A percentile compares a stretch with the other conserved stretches of the same genome.
These are phyloP conservation scores for Sylvilagus bachmani DNA, from an alignment of 2,113 vertebrate genomes.

Conservation along the genomic window DNA sequence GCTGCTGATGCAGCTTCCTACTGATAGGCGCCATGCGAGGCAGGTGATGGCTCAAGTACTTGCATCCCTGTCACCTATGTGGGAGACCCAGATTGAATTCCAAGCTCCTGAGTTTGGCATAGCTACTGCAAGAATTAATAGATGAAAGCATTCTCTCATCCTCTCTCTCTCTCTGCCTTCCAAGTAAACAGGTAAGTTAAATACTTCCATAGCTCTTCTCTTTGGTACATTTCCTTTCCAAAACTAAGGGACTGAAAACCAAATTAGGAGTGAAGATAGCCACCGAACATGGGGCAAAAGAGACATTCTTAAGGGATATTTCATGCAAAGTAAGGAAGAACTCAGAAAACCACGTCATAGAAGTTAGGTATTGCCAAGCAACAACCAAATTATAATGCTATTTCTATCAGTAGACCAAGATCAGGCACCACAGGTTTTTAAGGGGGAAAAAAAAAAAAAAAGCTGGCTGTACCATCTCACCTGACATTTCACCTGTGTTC, in stretches of 20 bases:
- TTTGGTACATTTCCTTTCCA: not conserved
- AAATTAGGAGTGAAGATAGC: not conserved
- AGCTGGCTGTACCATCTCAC: not conserved
- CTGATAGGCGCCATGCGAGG: no score
- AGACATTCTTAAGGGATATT: not conserved
- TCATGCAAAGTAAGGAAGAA: not conserved
- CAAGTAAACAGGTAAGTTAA: no score
- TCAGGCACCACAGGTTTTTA: not conserved
- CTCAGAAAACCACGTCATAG: not conserved
- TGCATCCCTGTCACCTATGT: no score
- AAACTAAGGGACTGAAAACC: not conserved
- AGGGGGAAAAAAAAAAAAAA: not conserved
- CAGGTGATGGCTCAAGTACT: no score
- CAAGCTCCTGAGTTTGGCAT: no score
- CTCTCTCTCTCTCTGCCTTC: no score
- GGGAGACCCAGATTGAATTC: no score
- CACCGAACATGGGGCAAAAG: not conserved
- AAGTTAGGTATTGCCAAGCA: not conserved
- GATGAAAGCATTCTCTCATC: no score
- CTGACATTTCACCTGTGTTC: not conserved
- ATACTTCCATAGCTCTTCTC: not conserved
- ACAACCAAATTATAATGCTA: not conserved
- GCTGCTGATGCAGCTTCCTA: no score
- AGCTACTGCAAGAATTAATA: no score
- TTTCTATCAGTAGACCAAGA: not conserved